Conservation (phyloP, 2,113 vertebrate genomes). For the Actenoides hombroni region DNA sequence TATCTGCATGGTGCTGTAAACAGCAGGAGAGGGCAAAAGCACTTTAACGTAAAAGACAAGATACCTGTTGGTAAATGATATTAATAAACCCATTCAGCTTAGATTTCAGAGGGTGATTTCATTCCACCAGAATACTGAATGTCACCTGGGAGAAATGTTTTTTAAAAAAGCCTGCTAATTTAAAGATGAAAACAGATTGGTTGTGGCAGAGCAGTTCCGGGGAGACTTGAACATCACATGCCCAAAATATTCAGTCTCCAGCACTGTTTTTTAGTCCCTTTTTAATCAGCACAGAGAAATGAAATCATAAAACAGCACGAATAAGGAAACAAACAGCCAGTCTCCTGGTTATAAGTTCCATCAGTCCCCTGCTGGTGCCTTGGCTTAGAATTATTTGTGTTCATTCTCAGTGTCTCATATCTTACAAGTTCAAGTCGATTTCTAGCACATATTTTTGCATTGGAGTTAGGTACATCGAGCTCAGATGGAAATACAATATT, state of each 20-base stretch:
- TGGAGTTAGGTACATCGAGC: background rate
- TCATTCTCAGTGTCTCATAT: constrained; percentile 39
- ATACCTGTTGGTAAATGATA: background rate
- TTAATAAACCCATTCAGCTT: background rate
- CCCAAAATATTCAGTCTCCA: background rate
- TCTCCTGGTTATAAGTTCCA: constrained; percentile 45
- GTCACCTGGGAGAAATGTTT: background rate
- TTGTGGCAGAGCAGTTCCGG: background rate
- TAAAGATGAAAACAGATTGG: background rate
- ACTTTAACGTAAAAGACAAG: background rate
- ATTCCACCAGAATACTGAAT: background rate
- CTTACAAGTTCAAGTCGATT: constrained; percentile 31
- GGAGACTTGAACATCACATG: background rate
- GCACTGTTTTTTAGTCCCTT: constrained; percentile 29
- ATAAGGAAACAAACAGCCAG: constrained; percentile 45
- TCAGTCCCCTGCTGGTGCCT: constrained; percentile 56
- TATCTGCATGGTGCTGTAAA: background rate
- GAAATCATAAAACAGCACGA: constrained; percentile 48
- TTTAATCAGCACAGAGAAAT: constrained; percentile 61
- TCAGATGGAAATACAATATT: constrained; percentile 21
- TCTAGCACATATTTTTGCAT: constrained; percentile 27
- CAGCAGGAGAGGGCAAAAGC: background rate
- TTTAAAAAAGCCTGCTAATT: background rate
- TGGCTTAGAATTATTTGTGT: constrained; percentile 55
- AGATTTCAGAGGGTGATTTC: background rate